Conservation (phyloP, 2,888 invertebrate genomes). For the Meteorus colon region DNA sequence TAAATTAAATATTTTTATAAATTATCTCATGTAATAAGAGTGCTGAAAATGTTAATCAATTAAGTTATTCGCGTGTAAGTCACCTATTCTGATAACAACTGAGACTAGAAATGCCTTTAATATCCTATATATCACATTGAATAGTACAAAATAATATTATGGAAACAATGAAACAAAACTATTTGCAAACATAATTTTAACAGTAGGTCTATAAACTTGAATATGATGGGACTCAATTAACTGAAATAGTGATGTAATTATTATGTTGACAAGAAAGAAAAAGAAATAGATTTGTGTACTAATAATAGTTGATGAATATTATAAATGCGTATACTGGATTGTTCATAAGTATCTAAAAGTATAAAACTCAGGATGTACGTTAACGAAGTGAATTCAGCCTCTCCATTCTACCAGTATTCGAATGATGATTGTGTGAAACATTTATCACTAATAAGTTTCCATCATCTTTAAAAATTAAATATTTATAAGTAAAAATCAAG, state of each 20-base stretch:
- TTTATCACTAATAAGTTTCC: not conserved
- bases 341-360: constrained; percentile 53
- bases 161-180: not conserved
- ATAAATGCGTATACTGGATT: constrained; percentile 35
- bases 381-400: not conserved
- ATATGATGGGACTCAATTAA: not conserved
- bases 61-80: not conserved
- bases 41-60: not conserved
- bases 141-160: constrained; percentile 37
- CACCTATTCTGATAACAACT: constrained; percentile 21
- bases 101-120: constrained; percentile 32
- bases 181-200: constrained; percentile 11
- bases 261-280: not conserved
- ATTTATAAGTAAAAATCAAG: constrained; percentile 36
- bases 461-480: constrained; percentile 15
- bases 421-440: constrained; percentile 34
- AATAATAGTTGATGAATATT: not conserved
- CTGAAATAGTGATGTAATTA: constrained; percentile 9
- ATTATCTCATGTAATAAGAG: not conserved
- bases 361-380: constrained; percentile 37
- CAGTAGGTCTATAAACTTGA: constrained; percentile 7
- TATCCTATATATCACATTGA: constrained; percentile 21
- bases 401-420: constrained; percentile 33
- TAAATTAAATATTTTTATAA: constrained; percentile 6
- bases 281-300: not conserved